These are phyloP conservation scores for Stomatorhinus ivindoensis DNA, from an alignment of 2,113 vertebrate genomes.

Conservation along the genomic window DNA sequence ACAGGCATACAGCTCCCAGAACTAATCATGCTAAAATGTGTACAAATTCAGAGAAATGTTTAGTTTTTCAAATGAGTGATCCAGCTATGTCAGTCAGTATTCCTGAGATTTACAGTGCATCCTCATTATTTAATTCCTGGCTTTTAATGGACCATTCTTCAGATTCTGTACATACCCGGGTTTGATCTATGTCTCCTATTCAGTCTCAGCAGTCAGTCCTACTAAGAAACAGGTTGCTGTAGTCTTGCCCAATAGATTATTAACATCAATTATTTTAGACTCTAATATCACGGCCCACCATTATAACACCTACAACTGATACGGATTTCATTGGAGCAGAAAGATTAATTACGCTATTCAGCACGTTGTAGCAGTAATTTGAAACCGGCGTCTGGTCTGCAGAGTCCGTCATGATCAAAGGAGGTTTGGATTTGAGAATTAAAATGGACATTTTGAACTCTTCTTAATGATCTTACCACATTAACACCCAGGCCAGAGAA, in stretches of 20 bases:
- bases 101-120: neutral
- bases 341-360: neutral
- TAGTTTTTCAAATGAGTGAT: neutral
- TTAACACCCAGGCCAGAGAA: neutral
- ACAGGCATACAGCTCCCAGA: neutral
- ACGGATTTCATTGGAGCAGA: neutral
- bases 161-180: neutral
- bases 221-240: neutral
- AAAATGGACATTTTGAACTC: neutral
- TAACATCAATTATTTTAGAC: neutral
- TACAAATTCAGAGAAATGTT: neutral
- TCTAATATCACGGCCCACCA: neutral
- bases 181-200: neutral
- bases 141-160: neutral
- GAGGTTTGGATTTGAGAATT: neutral
- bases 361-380: neutral
- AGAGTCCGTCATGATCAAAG: neutral
- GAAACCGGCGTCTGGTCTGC: too few relatives aligned
- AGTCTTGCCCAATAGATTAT: neutral
- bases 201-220: neutral
- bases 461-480: neutral
- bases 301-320: neutral
- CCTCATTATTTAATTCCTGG: conserved; percentile 12
- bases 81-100: neutral
- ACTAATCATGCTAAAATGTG: neutral